Conservation (phyloP, 2,797 vertebrate species). For the Orientallactaga sibirica region DNA sequence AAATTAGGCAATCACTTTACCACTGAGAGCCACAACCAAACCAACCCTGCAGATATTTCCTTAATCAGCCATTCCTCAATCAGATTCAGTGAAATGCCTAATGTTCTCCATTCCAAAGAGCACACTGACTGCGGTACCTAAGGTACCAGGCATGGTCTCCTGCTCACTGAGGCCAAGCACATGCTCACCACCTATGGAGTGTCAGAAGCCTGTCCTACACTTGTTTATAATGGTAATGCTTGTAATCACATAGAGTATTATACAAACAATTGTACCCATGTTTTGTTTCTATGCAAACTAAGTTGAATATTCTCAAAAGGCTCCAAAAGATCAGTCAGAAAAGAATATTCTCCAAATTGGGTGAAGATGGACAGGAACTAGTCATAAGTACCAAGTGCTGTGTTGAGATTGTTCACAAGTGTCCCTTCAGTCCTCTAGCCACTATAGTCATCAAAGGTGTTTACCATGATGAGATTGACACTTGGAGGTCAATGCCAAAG, state of each 20-base stretch:
- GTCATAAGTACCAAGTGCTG: not conserved
- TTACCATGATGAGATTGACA: too few relatives aligned
- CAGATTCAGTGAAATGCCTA: not conserved
- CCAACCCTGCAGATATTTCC: not conserved
- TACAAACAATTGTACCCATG: not conserved
- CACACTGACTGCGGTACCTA: accelerated
- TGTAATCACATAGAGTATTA: not conserved
- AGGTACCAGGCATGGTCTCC: accelerated
- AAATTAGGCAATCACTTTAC: not conserved
- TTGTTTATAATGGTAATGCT: not conserved
- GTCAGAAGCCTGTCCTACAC: not conserved
- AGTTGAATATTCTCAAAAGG: not conserved
- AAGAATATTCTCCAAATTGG: not conserved
- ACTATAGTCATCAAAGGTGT: not conserved
- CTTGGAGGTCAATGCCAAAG: not conserved
- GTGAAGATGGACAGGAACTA: not conserved
- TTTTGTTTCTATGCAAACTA: slow-evolving; percentile 2
- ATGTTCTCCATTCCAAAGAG: accelerated
- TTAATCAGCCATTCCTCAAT: too few relatives aligned
- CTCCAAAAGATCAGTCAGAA: not conserved
- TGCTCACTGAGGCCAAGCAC: not conserved
- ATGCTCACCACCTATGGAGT: not conserved
- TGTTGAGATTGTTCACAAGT: not conserved
- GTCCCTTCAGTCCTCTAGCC: not conserved
- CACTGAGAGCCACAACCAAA: not conserved